Evolutionary conservation across 2,797 vertebrate species (phyloP), one percentile per base, ranked within the genome.

Genomic region (Cossypha niveicapilla): DNA sequence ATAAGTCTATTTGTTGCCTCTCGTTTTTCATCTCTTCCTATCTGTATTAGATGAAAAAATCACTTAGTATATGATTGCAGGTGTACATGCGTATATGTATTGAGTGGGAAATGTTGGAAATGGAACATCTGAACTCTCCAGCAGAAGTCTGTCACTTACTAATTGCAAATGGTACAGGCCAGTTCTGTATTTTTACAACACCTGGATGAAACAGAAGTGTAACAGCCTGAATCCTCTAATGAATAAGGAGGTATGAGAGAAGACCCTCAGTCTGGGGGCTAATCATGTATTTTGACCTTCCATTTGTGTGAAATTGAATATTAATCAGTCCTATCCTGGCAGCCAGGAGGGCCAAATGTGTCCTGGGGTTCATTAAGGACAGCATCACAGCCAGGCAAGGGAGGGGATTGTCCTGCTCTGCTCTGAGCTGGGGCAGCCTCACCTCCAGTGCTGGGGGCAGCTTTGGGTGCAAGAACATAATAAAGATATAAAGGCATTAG

Each of bases 311-410:
- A 66, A 67, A 34, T 7, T 80, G 10, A n/a, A 17, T 7, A 23
- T 41, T 8, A 47, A 14, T 18, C 24, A 34, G 18, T 3, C 3
- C 6, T 16, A 9, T 5, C 14, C 39, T 53, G 53, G 3, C 3
- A 79, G 14, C 25, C 45, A 73, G 14, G 10, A 51, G 39, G 13
- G 10, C 7, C 17, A 66, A 0, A 9, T 3, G 0, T 53, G 21
- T 23, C 18, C 21, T 60, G 45, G 24, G 24, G 2, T 6, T 8
- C 45, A 41, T 34, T 30, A 60, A 39, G 3, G 11, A 4, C 30
- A 42, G 34, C 41, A 28, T 27, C 0, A 0, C 47, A 35, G 14
- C 34, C 0, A 0, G 23, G 19, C 1, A 22, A 61, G 13, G 41
- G 18, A 42, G 48, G 11, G 13, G 13, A 81, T 61, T 68, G 41